A percentile compares a stretch with the other conserved stretches of the same genome.
Evolutionary conservation across 2,888 invertebrate genomes (phyloP).

Genomic region (Bellardia pandia): DNA sequence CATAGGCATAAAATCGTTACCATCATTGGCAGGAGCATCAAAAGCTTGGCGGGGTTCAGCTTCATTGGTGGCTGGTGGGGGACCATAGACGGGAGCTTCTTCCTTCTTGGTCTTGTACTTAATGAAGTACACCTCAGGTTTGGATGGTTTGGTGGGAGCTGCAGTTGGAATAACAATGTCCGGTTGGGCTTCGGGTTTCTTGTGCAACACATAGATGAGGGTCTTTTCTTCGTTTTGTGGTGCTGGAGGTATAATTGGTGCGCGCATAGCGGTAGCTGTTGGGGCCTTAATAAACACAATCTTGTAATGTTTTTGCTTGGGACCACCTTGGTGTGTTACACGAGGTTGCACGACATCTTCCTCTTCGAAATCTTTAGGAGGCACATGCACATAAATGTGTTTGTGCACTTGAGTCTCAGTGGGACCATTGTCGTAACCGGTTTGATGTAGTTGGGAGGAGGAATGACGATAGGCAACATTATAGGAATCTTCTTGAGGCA

Average conservation of each 20-base stretch:
- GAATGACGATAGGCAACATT: conserved; percentile 80
- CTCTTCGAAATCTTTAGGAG: conserved; percentile 82
- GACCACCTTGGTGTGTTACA: conserved; percentile 83
- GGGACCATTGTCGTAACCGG: conserved; percentile 79
- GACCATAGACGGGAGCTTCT: conserved; percentile 81
- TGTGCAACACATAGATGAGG: conserved; percentile 93
- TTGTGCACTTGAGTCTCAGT: conserved; percentile 80
- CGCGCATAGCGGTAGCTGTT: conserved; percentile 90
- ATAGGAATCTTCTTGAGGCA: conserved; percentile 78
- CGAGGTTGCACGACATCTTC: conserved; percentile 80
- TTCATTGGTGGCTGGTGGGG: conserved; percentile 76
- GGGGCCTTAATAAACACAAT: conserved; percentile 97
- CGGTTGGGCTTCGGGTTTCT: conserved; percentile 92
- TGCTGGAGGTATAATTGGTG: conserved; percentile 90
- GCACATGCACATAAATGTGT: conserved; percentile 83
- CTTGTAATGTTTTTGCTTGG: conserved; percentile 94
- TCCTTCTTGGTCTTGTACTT: conserved; percentile 84
- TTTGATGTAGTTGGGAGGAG: conserved; percentile 74
- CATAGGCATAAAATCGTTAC: conserved; percentile 57
- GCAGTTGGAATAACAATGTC: conserved; percentile 91
- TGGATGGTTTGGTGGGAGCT: conserved; percentile 92
- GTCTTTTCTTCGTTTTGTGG: conserved; percentile 94
- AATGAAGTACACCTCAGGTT: conserved; percentile 95
- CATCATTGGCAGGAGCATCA: conserved; percentile 61
- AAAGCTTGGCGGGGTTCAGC: conserved; percentile 76